Conservation (phyloP, 2,888 invertebrate species). For the Melieria crassipennis region DNA sequence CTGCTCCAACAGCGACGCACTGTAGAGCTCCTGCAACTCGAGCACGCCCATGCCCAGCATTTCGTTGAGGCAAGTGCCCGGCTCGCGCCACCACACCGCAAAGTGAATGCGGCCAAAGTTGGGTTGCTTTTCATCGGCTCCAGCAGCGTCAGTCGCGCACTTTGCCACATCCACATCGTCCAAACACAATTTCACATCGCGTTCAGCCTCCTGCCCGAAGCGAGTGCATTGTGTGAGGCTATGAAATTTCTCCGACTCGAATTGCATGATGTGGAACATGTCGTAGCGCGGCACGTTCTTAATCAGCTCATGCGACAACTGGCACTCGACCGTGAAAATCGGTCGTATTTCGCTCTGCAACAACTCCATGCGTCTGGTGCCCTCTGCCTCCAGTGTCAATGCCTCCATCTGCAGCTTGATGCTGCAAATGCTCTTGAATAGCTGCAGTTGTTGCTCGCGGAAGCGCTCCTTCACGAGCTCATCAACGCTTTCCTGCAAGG, state of each 20-base stretch:
- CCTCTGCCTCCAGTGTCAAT: slow-evolving; percentile 57
- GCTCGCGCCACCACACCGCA: slow-evolving; percentile 61
- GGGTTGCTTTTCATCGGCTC: slow-evolving; percentile 22
- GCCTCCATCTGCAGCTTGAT: slow-evolving; percentile 59
- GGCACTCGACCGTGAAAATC: slow-evolving; percentile 60
- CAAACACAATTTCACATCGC: slow-evolving; percentile 46
- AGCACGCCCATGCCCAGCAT: slow-evolving; percentile 57
- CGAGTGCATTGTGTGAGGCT: slow-evolving; percentile 60
- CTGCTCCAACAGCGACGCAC: slow-evolving; percentile 56
- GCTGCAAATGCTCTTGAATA: slow-evolving; percentile 51
- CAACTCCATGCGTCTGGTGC: slow-evolving; percentile 58
- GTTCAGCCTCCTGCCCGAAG: slow-evolving; percentile 55
- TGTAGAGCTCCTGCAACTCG: slow-evolving; percentile 53
- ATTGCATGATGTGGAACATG: slow-evolving; percentile 61
- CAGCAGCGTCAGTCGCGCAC: slow-evolving; percentile 15
- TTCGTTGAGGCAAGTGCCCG: slow-evolving; percentile 60
- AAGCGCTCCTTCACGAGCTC: slow-evolving; percentile 29
- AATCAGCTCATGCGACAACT: slow-evolving; percentile 56
- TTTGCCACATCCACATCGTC: neutral
- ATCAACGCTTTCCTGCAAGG: slow-evolving; percentile 12
- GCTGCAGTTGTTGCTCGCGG: slow-evolving; percentile 43
- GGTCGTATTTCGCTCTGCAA: slow-evolving; percentile 57
- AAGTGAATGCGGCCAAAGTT: slow-evolving; percentile 54
- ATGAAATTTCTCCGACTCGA: slow-evolving; percentile 60
- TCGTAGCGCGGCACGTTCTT: slow-evolving; percentile 50